Evolutionary conservation across 2,113 vertebrate genomes (phyloP).

Genomic region (Mionectes macconnelli): DNA sequence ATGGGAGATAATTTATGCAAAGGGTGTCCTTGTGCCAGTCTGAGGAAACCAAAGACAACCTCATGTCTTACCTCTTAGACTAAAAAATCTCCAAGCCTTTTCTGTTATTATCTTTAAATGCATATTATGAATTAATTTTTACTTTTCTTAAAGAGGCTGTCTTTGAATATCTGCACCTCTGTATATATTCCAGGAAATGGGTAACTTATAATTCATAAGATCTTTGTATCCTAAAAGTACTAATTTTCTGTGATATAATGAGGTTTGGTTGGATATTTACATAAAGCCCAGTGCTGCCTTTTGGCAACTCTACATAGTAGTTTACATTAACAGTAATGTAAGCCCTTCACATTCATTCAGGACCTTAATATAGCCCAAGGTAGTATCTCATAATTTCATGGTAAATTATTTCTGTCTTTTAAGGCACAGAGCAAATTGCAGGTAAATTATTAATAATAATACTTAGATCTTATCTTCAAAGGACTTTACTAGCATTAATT

Average conservation of each 20-base stretch:
- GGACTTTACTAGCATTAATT: conserved; percentile 64
- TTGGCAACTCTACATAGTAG: background rate
- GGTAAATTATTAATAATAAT: conserved; percentile 70
- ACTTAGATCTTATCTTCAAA: conserved; percentile 71
- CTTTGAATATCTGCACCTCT: background rate
- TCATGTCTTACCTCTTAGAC: background rate
- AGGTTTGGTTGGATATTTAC: conserved; percentile 14
- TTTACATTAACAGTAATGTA: conserved; percentile 42
- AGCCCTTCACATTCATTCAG: conserved; percentile 30
- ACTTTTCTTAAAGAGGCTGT: background rate
- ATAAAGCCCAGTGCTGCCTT: conserved; percentile 14
- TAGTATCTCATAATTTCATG: conserved; percentile 57
- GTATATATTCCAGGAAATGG: background rate
- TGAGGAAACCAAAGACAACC: background rate
- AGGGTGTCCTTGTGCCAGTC: background rate
- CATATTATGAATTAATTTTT: background rate
- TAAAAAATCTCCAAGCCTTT: background rate
- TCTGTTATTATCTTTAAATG: background rate
- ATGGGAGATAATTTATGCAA: background rate
- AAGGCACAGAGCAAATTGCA: conserved; percentile 65
- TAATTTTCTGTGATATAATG: conserved; percentile 35
- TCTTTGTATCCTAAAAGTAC: conserved; percentile 1
- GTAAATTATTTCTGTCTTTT: conserved; percentile 69
- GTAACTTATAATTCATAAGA: conserved; percentile 2
- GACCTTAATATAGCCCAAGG: conserved; percentile 56